These are phyloP conservation scores for Tillus elongatus DNA, from an alignment of 2,888 invertebrate species.

Conservation along the genomic window DNA sequence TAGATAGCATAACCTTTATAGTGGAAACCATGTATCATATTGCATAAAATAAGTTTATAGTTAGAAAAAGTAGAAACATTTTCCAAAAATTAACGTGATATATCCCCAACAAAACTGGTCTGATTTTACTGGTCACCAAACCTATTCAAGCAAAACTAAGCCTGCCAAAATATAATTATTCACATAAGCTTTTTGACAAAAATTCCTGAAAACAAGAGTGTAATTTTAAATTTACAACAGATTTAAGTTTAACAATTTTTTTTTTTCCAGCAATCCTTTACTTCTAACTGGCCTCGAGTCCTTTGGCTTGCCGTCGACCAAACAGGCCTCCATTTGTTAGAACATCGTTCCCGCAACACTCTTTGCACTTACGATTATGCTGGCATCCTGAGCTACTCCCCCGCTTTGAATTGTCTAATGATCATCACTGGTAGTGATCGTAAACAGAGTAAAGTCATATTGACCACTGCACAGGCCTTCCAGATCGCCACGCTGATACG, in stretches of 20 bases:
- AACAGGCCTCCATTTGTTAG: slow-evolving; percentile 79
- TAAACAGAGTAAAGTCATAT: slow-evolving; percentile 84
- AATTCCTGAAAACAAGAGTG: too few species aligned
- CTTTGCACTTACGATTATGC: slow-evolving; percentile 87
- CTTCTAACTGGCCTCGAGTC: slow-evolving; percentile 89
- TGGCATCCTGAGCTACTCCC: slow-evolving; percentile 83
- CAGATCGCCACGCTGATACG: slow-evolving; percentile 87
- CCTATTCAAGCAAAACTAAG: too few species aligned
- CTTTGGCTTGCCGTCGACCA: slow-evolving; percentile 92
- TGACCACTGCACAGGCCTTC: slow-evolving; percentile 86
- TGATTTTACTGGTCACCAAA: too few species aligned
- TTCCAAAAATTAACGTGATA: too few species aligned
- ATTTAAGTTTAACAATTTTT: slow-evolving; percentile 6
- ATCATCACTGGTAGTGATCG: slow-evolving; percentile 84
- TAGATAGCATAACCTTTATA: too few species aligned
- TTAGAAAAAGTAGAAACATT: too few species aligned
- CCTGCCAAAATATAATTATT: too few species aligned
- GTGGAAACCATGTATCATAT: too few species aligned
- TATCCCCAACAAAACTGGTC: too few species aligned
- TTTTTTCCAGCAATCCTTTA: slow-evolving; percentile 76
- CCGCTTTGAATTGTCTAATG: slow-evolving; percentile 85
- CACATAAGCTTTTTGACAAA: too few species aligned
- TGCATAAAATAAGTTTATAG: too few species aligned
- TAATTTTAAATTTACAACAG: neutral
- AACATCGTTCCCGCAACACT: slow-evolving; percentile 78